A percentile compares a stretch with the other conserved stretches of the same genome.
Evolutionary conservation across 2,888 invertebrate species (phyloP).

Genomic region (Zaprionus bogoriensis): DNA sequence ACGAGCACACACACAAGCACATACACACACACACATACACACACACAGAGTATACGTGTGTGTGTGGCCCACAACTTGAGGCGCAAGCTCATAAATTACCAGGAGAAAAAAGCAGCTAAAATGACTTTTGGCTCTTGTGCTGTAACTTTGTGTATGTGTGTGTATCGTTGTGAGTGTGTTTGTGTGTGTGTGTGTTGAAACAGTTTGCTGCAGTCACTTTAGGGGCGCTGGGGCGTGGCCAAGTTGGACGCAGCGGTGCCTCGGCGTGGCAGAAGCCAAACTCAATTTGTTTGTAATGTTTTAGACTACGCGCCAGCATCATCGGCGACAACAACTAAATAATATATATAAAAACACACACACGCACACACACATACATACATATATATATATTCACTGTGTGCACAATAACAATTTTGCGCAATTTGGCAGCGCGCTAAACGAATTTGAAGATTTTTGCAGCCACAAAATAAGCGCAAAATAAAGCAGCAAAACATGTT

Average conservation of each 20-base stretch:
- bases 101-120: conserved; percentile 39
- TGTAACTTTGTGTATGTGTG: background rate
- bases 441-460: conserved; percentile 62
- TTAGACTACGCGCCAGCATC: conserved; percentile 43
- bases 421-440: conserved; percentile 69
- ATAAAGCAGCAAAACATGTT: conserved; percentile 4
- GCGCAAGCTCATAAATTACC: conserved; percentile 76
- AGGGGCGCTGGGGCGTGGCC: conserved; percentile 61
- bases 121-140: conserved; percentile 58
- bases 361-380: background rate
- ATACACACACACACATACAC: background rate
- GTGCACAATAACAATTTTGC: conserved; percentile 58
- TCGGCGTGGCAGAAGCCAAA: conserved; percentile 64
- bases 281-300: conserved; percentile 71
- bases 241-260: conserved; percentile 15
- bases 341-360: conserved; percentile 27
- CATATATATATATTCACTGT: conserved; percentile 1
- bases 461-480: background rate
- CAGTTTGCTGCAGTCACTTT: conserved; percentile 71
- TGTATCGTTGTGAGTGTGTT: background rate
- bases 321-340: conserved; percentile 33
- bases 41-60: background rate
- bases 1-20: background rate
- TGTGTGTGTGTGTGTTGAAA: conserved; percentile 35
- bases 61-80: conserved; percentile 68